Conservation (phyloP, 2,888 invertebrate genomes). For the Rhagonycha fulva region DNA sequence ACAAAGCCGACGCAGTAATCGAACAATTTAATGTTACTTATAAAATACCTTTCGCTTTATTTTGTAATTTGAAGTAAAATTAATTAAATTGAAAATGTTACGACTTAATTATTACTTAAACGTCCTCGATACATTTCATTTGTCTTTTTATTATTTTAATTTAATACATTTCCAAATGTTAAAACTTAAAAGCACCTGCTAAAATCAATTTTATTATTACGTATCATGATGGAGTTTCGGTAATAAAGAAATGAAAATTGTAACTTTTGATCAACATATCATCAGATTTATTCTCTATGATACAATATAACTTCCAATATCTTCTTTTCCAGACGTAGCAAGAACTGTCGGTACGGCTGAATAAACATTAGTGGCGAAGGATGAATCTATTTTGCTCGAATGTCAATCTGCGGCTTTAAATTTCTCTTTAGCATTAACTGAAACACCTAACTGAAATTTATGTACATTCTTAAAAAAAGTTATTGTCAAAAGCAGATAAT, state of each 20-base stretch:
- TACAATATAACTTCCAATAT: not conserved
- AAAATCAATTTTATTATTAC: not conserved
- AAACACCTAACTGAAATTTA: conserved; percentile 16
- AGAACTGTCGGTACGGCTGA: conserved; percentile 38
- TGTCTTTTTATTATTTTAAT: not conserved
- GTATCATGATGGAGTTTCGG: not conserved
- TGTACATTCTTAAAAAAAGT: not conserved
- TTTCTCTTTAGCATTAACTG: conserved; percentile 26
- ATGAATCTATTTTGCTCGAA: conserved; percentile 44
- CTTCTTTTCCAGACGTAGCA: conserved; percentile 1
- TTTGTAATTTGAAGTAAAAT: not conserved
- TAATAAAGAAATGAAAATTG: not conserved
- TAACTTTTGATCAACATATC: not conserved
- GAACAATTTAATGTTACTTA: not conserved
- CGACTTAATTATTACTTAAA: not conserved
- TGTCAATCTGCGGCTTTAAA: conserved; percentile 36
- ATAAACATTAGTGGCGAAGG: conserved; percentile 42
- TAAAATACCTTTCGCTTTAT: not conserved
- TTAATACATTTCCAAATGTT: not conserved
- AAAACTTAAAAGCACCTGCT: not conserved
- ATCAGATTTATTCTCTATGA: not conserved
- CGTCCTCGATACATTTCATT: not conserved
- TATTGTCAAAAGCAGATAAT: not conserved
- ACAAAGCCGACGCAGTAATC: conserved; percentile 1
- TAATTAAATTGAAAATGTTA: not conserved